phyloP scores from a whole-genome alignment of 1,140 invertebrate species.

The Fopius arisanus region DNA sequence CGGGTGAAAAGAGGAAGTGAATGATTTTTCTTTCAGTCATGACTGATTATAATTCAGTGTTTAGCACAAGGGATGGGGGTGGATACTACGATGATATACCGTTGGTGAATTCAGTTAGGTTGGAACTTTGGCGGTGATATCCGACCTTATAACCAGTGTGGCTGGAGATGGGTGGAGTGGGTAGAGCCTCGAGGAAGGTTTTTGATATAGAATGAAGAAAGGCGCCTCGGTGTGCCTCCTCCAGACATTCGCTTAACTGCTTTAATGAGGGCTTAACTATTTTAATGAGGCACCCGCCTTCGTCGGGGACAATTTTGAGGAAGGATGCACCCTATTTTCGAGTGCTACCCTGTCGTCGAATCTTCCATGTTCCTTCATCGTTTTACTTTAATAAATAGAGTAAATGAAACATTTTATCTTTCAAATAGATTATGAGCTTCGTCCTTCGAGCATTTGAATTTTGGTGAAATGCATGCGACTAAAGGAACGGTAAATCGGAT shows the following conservation, averaged over 20 bases:
- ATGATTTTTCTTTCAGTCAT: too few species aligned
- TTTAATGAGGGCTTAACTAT: slow-evolving; percentile 46
- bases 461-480: too few species aligned
- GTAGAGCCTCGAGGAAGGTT: not conserved
- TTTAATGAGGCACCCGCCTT: slow-evolving; percentile 44
- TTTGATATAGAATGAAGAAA: slow-evolving; percentile 41
- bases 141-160: slow-evolving; percentile 37
- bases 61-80: not conserved
- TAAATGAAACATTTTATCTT: not conserved
- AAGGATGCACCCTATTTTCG: slow-evolving; percentile 36
- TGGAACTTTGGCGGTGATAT: slow-evolving; percentile 41
- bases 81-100: slow-evolving; percentile 25
- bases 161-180: not conserved
- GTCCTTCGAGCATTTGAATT: too few species aligned
- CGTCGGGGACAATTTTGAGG: slow-evolving; percentile 36
- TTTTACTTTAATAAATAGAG: slow-evolving; percentile 21
- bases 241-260: slow-evolving; percentile 43
- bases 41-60: not conserved
- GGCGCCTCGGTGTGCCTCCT: slow-evolving; percentile 35
- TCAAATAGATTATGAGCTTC: too few species aligned
- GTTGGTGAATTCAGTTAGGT: slow-evolving; percentile 33
- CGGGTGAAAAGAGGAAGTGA: too few species aligned
- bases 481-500: too few species aligned
- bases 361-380: not conserved
- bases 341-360: not conserved